Conservation (phyloP, 2,888 invertebrate genomes). For the Acronicta aceris region DNA sequence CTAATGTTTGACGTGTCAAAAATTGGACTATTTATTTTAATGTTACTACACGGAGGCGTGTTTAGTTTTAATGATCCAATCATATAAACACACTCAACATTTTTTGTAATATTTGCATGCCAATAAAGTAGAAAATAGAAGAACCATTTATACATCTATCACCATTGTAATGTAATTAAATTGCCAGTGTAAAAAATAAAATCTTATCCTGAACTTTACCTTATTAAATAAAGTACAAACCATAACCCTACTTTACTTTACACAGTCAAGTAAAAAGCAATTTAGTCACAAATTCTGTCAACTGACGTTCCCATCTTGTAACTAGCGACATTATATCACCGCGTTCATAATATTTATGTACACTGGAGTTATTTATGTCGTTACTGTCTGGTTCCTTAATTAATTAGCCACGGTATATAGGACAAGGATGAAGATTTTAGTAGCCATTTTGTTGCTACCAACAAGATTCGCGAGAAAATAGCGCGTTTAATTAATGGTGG, state of each 20-base stretch:
- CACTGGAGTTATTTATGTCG: conserved; percentile 56
- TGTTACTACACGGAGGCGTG: too few species aligned
- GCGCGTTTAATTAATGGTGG: conserved; percentile 30
- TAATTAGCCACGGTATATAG: conserved; percentile 65
- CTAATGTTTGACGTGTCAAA: too few species aligned
- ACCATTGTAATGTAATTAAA: too few species aligned
- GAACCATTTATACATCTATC: too few species aligned
- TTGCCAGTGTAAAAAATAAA: too few species aligned
- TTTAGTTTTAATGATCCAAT: too few species aligned
- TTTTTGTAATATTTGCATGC: too few species aligned
- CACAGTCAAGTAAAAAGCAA: neutral
- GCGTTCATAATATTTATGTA: conserved; percentile 55
- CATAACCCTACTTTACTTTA: neutral
- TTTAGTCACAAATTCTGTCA: conserved; percentile 8
- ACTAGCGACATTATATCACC: conserved; percentile 39
- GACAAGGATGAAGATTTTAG: conserved; percentile 60
- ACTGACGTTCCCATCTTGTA: conserved; percentile 10
- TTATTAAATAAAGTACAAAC: neutral
- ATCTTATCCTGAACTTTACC: too few species aligned
- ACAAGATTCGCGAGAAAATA: conserved; percentile 29
- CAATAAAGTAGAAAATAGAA: too few species aligned
- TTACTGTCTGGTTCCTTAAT: conserved; percentile 66
- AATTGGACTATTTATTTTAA: too few species aligned
- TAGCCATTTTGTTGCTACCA: conserved; percentile 40
- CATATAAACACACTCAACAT: too few species aligned